Conservation (phyloP, 2,113 vertebrate genomes). For the Pterocles gutturalis region DNA sequence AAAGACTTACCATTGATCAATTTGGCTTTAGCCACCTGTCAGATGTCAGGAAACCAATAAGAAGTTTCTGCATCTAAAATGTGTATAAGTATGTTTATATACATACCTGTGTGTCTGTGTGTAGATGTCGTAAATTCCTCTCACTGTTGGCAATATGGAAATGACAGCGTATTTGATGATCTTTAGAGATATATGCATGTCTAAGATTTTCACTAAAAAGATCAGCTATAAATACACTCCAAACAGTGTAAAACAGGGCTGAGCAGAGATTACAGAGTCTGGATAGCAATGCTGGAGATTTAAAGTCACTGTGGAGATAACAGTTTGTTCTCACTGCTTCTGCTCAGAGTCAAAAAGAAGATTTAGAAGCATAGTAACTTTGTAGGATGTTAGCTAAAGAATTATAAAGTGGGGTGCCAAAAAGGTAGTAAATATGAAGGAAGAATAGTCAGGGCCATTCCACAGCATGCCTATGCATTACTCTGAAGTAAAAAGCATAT, state of each 20-base stretch:
- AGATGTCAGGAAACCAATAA: background rate
- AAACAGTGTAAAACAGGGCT: background rate
- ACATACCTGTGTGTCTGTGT: accelerated
- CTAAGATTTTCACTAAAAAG: background rate
- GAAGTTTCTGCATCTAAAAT: background rate
- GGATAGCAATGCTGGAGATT: background rate
- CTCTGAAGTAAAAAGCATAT: background rate
- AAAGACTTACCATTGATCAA: background rate
- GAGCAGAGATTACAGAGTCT: background rate
- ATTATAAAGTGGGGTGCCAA: background rate
- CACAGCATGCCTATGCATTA: background rate
- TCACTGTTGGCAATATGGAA: background rate
- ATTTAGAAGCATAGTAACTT: background rate
- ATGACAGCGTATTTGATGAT: background rate
- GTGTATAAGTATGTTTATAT: background rate
- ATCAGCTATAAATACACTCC: background rate
- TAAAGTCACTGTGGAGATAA: background rate
- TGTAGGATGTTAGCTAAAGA: background rate
- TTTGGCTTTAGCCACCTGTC: background rate
- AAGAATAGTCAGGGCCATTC: background rate
- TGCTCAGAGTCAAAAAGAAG: background rate
- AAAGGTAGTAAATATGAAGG: background rate
- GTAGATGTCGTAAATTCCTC: background rate
- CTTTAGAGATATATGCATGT: background rate
- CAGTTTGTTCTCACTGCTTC: background rate